Percentiles rank a stretch among this genome's conserved stretches.
These are phyloP conservation scores for Plemyria rubiginata DNA, from an alignment of 2,888 invertebrate species.

Conservation along the genomic window DNA sequence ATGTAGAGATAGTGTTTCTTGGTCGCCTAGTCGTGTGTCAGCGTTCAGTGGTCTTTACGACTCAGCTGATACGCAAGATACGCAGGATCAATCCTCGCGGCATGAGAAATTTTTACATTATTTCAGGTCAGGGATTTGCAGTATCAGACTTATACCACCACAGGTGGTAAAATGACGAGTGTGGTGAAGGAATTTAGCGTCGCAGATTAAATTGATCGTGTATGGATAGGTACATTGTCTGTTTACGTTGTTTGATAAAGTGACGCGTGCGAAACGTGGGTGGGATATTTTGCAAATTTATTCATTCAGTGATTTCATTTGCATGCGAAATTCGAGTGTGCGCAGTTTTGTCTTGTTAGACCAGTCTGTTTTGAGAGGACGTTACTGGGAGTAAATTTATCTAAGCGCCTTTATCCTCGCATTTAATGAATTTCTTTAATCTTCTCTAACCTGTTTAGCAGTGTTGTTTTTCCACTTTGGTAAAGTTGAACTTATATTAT, in stretches of 20 bases:
- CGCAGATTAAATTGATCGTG: neutral
- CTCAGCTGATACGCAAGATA: too few species aligned
- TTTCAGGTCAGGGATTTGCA: too few species aligned
- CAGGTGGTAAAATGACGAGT: neutral
- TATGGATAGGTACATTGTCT: conserved; percentile 12
- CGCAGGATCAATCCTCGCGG: too few species aligned
- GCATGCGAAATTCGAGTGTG: conserved; percentile 26
- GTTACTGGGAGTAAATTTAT: conserved; percentile 8
- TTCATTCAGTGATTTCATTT: conserved; percentile 34
- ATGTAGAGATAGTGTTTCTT: too few species aligned
- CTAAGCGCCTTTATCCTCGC: conserved; percentile 1
- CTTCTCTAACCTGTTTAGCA: conserved; percentile 24
- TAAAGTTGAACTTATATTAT: neutral
- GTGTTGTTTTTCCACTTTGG: conserved; percentile 4
- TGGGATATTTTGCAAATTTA: conserved; percentile 28
- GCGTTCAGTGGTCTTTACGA: too few species aligned
- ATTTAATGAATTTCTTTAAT: conserved; percentile 13
- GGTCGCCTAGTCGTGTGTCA: too few species aligned
- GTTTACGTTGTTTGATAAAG: conserved; percentile 24
- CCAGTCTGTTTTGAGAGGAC: conserved; percentile 18
- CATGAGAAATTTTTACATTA: too few species aligned
- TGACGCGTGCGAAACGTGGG: conserved; percentile 21
- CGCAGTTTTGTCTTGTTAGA: conserved; percentile 11
- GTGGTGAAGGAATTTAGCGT: neutral
- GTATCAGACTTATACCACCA: too few species aligned